phyloP scores from a whole-genome alignment of 2,888 invertebrate species.

The Abrostola triplasia region DNA sequence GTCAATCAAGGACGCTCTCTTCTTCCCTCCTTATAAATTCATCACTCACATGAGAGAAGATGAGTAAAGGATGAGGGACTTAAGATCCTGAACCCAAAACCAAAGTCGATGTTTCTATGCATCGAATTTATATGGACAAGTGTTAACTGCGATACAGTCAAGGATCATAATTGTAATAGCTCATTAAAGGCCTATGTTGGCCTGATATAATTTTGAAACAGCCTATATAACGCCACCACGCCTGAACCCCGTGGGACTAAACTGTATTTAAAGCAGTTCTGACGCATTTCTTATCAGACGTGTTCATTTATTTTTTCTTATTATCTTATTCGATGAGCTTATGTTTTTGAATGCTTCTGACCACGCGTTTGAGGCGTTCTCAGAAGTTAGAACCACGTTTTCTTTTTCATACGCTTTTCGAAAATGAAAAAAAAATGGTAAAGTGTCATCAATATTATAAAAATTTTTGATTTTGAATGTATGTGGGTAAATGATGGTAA shows the following conservation, averaged over 20 bases:
- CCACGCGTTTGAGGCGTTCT: not conserved
- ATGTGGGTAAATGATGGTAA: too few species aligned
- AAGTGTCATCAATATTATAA: not conserved
- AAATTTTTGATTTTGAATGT: too few species aligned
- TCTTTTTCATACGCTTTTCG: not conserved
- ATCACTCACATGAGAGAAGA: too few species aligned
- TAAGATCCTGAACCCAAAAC: too few species aligned
- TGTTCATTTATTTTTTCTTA: constrained; percentile 47
- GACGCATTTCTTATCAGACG: constrained; percentile 58
- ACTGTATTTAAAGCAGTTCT: constrained; percentile 47
- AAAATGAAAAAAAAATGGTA: not conserved
- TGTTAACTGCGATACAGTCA: too few species aligned
- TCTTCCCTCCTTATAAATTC: too few species aligned
- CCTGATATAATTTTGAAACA: constrained; percentile 30
- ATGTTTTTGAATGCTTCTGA: constrained; percentile 9
- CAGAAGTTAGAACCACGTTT: not conserved
- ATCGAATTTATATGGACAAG: too few species aligned
- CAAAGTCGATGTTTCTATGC: too few species aligned
- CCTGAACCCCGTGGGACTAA: constrained; percentile 62
- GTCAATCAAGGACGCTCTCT: too few species aligned
- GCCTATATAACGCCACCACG: constrained; percentile 67
- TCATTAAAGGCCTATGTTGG: too few species aligned
- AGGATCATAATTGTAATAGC: too few species aligned
- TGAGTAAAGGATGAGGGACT: too few species aligned
- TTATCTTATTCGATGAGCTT: constrained; percentile 15